Percentiles rank a stretch among this genome's conserved stretches.
phyloP scores from a whole-genome alignment of 2,113 vertebrate species.

The Deroptyus accipitrinus region DNA sequence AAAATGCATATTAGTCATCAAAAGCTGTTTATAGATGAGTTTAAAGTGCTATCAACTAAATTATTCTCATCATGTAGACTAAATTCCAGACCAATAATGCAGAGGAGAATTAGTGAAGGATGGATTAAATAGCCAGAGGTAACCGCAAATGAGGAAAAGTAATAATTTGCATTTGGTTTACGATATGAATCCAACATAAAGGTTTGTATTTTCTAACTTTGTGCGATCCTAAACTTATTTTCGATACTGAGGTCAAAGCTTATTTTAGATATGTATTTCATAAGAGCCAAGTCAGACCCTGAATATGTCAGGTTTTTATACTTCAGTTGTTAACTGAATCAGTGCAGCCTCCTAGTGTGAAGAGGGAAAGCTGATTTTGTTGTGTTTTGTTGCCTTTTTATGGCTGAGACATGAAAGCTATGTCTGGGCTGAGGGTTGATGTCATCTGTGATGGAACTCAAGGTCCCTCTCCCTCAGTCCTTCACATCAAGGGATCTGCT shows the following conservation, averaged over 20 bases:
- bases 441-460: neutral
- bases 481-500: neutral
- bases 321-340: neutral
- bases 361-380: neutral
- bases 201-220: neutral
- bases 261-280: neutral
- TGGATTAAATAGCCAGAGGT: neutral
- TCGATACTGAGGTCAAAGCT: neutral
- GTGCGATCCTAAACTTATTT: neutral
- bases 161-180: neutral
- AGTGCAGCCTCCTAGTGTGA: neutral
- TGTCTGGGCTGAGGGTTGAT: neutral
- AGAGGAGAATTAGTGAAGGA: neutral
- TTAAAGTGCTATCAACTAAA: constrained; percentile 20
- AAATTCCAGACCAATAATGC: constrained; percentile 2
- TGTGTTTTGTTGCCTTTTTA: neutral
- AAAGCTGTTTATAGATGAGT: constrained; percentile 44
- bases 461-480: neutral
- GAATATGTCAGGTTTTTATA: neutral
- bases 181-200: neutral
- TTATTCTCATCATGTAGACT: neutral
- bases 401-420: neutral
- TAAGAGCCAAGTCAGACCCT: neutral
- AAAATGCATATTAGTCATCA: constrained; percentile 45
- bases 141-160: neutral